Percentiles rank a stretch among this genome's conserved stretches.
phyloP scores from a whole-genome alignment of 1,140 invertebrate species.

The Ostrea denselamellosa region DNA sequence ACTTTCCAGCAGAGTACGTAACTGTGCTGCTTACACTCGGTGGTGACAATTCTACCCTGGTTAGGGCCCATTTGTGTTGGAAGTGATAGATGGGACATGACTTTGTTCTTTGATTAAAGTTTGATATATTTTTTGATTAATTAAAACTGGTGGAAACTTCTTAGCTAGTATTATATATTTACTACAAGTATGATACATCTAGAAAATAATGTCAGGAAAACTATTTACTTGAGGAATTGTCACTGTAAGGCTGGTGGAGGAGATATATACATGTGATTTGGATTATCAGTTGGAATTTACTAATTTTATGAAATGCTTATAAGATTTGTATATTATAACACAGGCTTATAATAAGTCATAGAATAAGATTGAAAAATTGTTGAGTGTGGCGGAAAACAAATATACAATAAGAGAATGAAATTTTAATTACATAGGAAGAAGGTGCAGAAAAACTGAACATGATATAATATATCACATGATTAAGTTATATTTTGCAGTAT shows the following conservation, averaged over 20 bases:
- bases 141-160: too few relatives aligned
- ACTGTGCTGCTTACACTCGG: neutral
- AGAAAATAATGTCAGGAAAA: too few relatives aligned
- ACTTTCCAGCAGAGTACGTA: slow-evolving; percentile 11
- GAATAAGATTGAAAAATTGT: neutral
- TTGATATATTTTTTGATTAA: too few relatives aligned
- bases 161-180: neutral
- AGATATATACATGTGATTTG: slow-evolving; percentile 18
- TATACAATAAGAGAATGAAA: too few relatives aligned
- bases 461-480: too few relatives aligned
- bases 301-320: slow-evolving; percentile 6
- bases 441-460: too few relatives aligned
- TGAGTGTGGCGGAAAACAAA: too few relatives aligned
- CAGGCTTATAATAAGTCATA: neutral
- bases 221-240: neutral
- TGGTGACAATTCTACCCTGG: slow-evolving; percentile 1
- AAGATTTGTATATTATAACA: neutral
- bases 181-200: too few relatives aligned
- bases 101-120: too few relatives aligned
- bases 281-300: neutral
- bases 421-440: too few relatives aligned
- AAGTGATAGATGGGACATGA: neutral
- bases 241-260: slow-evolving; percentile 10
- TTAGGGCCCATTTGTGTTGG: neutral
- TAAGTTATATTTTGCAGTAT: too few relatives aligned